phyloP scores from a whole-genome alignment of 2,797 vertebrate species.

The Notoglanidium macrostoma region DNA sequence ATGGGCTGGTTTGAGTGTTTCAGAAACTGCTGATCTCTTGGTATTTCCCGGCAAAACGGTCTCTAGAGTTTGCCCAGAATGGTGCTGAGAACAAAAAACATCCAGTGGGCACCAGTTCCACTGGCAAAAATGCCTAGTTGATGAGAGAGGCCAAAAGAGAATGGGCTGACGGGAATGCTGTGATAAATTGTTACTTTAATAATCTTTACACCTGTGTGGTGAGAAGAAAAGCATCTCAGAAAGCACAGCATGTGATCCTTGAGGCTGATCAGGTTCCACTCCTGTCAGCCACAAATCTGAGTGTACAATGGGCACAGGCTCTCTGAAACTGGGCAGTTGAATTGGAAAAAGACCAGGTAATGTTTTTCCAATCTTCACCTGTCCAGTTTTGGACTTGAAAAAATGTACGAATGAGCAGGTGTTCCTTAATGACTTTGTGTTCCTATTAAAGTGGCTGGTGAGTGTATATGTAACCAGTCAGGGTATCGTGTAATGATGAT shows the following conservation, averaged over 20 bases:
- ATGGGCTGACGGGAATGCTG: neutral
- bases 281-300: neutral
- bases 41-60: neutral
- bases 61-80: neutral
- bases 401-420: neutral
- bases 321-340: neutral
- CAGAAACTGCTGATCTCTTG: neutral
- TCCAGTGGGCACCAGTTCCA: neutral
- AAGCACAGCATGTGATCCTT: neutral
- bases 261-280: neutral
- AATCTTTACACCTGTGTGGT: neutral
- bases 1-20: neutral
- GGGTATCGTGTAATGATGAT: too few species aligned
- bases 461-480: neutral
- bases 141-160: neutral
- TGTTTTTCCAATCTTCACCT: neutral
- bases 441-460: neutral
- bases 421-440: neutral
- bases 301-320: neutral
- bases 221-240: slow-evolving; percentile 1
- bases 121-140: too few species aligned
- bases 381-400: neutral
- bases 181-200: neutral
- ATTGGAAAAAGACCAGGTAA: neutral
- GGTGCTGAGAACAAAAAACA: neutral